Evolutionary conservation across 1,140 invertebrate species (phyloP), one percentile per base, ranked within the genome.

Genomic region (Pygmarrhopalites habei): DNA sequence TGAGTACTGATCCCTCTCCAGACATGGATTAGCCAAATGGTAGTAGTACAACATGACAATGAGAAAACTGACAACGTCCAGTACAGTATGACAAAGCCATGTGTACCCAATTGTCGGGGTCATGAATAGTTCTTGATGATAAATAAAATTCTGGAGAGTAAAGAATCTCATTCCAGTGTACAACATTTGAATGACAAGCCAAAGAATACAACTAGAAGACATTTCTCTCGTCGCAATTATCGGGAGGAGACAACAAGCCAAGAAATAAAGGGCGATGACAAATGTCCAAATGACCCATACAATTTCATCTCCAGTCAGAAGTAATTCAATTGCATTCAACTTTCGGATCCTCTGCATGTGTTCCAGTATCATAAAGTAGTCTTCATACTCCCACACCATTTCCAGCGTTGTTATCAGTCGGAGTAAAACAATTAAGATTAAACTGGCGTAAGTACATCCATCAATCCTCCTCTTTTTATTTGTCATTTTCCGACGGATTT

Each of bases 171-270:
- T n/a, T 17, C 53, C 53, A 28, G 28, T 56, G 53, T 56, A 56
- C 29, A 35, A 35, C n/a, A 41, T 39, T 41, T 56, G 53, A 19
- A 56, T 35, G 3, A 41, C 7, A 2, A 56, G n/a, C 53, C 53
- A 56, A 17, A 56, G 3, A n/a, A 56, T 35, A 28, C 19, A 56
- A 10, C 10, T n/a, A 21, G 32, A 14, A 26, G 15, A 5, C 10
- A 39, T 10, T 2, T 56, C 29, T 35, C 21, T 14, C 23, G n/a
- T 10, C n/a, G 19, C 14, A 15, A 41, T 30, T 12, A 39, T 56
- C 3, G 53, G 53, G 5, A 56, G 53, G 30, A 56, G 7, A 28
- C 53, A 56, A n/a, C 35, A 41, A 7, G 53, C 53, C 12, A 39
- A 3, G 53, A 56, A 56, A 41, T 56, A 56, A 5, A 56, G 21